A percentile compares a stretch with the other conserved stretches of the same genome.
Conservation (phyloP, 2,113 vertebrate genomes). For the Theristicus caerulescens region DNA sequence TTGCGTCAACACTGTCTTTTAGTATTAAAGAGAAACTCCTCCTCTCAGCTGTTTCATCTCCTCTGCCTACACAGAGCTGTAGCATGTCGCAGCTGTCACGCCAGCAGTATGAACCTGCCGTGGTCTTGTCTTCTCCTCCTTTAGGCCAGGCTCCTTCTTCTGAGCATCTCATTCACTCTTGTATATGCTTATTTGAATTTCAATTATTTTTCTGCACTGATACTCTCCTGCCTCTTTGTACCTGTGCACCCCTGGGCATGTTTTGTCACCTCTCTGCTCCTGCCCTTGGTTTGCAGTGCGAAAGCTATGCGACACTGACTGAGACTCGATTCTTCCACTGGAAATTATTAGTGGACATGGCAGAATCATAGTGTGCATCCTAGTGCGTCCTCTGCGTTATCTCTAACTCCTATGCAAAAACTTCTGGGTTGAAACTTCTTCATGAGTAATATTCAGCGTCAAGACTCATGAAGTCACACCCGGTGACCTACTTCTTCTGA, state of each 20-base stretch:
- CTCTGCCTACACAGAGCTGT: neutral
- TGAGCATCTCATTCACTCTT: neutral
- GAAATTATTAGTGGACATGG: slow-evolving; percentile 33
- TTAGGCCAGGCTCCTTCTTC: neutral
- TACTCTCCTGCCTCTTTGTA: neutral
- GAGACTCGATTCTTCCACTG: neutral
- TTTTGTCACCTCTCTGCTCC: neutral
- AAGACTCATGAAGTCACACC: neutral
- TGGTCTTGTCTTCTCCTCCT: neutral
- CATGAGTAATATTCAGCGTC: slow-evolving; percentile 4
- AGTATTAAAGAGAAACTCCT: neutral
- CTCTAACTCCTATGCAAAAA: slow-evolving; percentile 17
- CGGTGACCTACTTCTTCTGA: slow-evolving; percentile 32
- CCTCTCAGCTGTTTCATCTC: neutral
- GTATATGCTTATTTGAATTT: neutral
- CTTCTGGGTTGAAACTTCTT: neutral
- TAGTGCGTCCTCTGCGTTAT: accelerated
- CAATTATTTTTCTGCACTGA: neutral
- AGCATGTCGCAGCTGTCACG: neutral
- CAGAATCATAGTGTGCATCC: neutral
- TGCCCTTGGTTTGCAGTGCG: neutral
- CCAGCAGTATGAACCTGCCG: neutral
- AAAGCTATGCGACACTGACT: neutral
- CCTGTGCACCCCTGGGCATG: neutral
- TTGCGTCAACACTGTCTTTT: neutral